Base-by-base conservation (phyloP, 2,113 vertebrate genomes). In the Pedetes capensis region DNA sequence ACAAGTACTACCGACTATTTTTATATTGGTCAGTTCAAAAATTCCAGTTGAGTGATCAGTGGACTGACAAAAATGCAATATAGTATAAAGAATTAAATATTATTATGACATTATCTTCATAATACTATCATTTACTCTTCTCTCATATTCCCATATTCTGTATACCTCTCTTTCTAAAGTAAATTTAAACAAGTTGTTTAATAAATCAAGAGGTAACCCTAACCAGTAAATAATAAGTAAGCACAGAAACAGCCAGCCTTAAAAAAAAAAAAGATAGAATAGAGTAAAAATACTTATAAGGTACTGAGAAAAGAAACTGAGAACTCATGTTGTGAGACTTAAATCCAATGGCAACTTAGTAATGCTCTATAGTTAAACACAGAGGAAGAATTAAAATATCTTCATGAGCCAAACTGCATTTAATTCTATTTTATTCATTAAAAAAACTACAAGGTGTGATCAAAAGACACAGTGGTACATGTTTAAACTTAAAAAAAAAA, bases 171-270 rank as follows among this genome's bases (percentile, higher is more conserved):
- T 78, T 11, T 32, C 47, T 80, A 57, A 87, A 74, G 53, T 53
- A 89, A 86, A 74, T 91, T 91, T 64, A 93, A 89, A 29, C 42
- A 59, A 86, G 81, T 61, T 72, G 4, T 44, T 82, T 59, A 79
- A 74, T 89, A 92, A 85, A 81, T 59, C 23, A 53, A 44, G 3
- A 89, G 22, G 27, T 69, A 89, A 89, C 39, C 32, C 13, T 90
- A 87, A 59, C 63, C 34, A 95, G 8, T 71, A 66, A 94, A 94
- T 76, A 71, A 12, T 23, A 92, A 37, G 18, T 32, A 79, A 47
- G 29, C 16, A 75, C 29, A 71, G 5, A 34, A 91, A 47, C 2
- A 91, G 44, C 4, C 20, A 66, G 53, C 8, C 23, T 90, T 83
- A 76, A 96, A 55, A 72, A 84, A 89, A 94, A 88, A 14, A 42